phyloP scores from a whole-genome alignment of 2,113 vertebrate genomes.

The Dendropsophus ebraccatus region DNA sequence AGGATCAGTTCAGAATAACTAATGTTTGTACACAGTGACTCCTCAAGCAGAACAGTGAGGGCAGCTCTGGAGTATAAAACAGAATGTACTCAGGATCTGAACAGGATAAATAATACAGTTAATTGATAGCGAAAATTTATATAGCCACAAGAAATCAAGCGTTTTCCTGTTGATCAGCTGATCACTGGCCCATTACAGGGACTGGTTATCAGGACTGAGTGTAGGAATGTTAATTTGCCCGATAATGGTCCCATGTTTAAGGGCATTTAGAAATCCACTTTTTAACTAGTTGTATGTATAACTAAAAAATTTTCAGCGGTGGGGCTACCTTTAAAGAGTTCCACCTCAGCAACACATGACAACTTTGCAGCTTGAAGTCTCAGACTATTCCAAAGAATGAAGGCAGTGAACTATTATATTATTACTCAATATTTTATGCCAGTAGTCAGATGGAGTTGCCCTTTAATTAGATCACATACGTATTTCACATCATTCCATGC shows the following conservation, averaged over 20 bases:
- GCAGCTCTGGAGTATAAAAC: neutral
- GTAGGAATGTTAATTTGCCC: too few species aligned
- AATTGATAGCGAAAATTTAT: too few species aligned
- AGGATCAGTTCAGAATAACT: too few species aligned
- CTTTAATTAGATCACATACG: neutral
- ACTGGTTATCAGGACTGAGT: too few species aligned
- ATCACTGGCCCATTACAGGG: too few species aligned
- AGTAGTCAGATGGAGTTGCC: neutral
- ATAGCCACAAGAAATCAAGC: too few species aligned
- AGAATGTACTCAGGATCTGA: neutral
- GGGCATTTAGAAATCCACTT: neutral
- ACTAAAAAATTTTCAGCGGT: neutral
- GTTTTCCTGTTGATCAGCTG: too few species aligned
- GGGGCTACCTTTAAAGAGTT: neutral
- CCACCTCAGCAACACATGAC: neutral
- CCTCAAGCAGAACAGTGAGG: too few species aligned
- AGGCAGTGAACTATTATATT: neutral
- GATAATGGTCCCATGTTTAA: too few species aligned
- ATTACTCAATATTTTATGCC: neutral
- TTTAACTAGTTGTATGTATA: neutral
- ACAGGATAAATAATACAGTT: neutral
- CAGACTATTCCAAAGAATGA: neutral
- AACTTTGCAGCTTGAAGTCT: neutral
- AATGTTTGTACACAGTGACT: too few species aligned
- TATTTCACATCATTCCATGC: neutral